Percentiles rank a stretch among this genome's conserved stretches.
Conservation (phyloP, 2,113 vertebrate species). For the Nematolebias whitei region DNA sequence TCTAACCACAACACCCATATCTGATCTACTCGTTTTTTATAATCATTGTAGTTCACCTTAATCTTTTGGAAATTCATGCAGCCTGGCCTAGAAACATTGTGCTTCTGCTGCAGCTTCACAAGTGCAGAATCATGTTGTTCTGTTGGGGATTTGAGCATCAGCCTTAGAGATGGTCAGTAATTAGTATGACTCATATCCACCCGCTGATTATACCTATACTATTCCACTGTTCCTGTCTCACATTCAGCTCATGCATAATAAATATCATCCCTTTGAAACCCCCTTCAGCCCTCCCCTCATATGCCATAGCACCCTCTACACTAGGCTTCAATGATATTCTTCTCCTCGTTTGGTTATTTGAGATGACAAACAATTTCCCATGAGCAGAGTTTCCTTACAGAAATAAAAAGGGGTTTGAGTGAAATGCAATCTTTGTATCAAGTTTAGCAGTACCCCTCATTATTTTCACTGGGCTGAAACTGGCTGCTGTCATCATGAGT, state of each 20-base stretch:
- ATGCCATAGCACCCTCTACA: conserved; percentile 40
- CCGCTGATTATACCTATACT: conserved; percentile 48
- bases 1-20: not conserved
- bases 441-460: conserved; percentile 28
- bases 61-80: not conserved
- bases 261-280: conserved; percentile 66
- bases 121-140: conserved; percentile 49
- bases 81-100: not conserved
- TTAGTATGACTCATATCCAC: conserved; percentile 65
- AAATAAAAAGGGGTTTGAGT: conserved; percentile 13
- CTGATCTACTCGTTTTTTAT: not conserved
- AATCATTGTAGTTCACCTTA: not conserved
- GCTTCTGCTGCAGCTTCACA: conserved; percentile 2
- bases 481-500: conserved; percentile 30
- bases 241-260: conserved; percentile 78
- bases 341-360: conserved; percentile 48
- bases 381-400: conserved; percentile 19
- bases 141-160: conserved; percentile 44
- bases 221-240: conserved; percentile 60
- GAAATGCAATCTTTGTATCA: conserved; percentile 41
- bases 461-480: conserved; percentile 26
- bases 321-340: conserved; percentile 31
- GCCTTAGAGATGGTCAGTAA: conserved; percentile 46
- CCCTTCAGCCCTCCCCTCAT: conserved; percentile 15
- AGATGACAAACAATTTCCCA: conserved; percentile 4